Base-by-base conservation (phyloP, 1,140 invertebrate genomes). In the Drosophila willistoni region DNA sequence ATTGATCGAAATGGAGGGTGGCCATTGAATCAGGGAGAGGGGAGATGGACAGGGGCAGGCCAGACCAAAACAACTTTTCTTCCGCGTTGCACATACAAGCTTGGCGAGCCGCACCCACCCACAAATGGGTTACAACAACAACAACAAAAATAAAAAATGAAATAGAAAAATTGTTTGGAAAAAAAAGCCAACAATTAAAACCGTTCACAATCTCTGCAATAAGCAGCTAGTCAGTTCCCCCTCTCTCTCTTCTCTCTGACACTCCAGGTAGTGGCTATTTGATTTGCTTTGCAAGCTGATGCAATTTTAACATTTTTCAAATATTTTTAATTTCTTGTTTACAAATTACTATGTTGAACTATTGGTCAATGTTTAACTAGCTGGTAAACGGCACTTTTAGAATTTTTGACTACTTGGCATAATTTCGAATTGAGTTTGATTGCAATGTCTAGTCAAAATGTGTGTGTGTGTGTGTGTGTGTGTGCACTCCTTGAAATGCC, bases 231-330 rank as follows among this genome's bases (percentile, higher is more conserved):
- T 22, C 17, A 7, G 3, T 51, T 51, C 17, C 17, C 44, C 22
- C 17, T 47, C 17, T 19, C 17, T 47, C 44, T 22, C 19, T 22
- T 2, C 2, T 22, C 44, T 19, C 44, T 22, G 17, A 17, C 44
- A 17, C 44, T 12, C 17, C 12, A 12, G 34, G 3, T 51, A 3
- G 14, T 51, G 7, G 17, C 44, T 51, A 25, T 36, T 51, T 70
- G 68, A 55, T 71, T 51, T 22, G 17, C 17, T 29, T 29, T 51
- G 44, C 19, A 12, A 51, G 71, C 83, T 87, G 84, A 84, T 87
- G 84, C 84, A 87, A 87, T 87, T 87, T 22, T 22, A 68, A 71
- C 80, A 89, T 87, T 87, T 89, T 89, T 83, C 73, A 74, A 71
- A 87, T 84, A 78, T 69, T 79, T 86, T 82, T 65, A 74, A 79